Base-by-base conservation (phyloP, 2,888 invertebrate species). In the Epiblema foenella region DNA sequence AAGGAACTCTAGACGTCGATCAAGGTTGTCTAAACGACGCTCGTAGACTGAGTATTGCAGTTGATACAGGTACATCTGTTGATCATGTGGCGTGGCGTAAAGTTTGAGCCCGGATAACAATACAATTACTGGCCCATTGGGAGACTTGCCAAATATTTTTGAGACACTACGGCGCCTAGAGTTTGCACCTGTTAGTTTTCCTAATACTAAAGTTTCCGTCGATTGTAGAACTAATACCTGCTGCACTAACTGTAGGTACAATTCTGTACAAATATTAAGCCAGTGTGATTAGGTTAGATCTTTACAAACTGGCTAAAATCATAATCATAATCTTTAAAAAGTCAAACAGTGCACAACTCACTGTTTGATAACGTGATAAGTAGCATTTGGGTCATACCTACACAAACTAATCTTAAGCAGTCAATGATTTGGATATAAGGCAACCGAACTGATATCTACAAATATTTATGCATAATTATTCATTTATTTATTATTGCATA, bases 81-180 rank as follows among this genome's bases (percentile, higher is more conserved):
- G 59, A 54, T 57, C 20, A 37, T 33, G 24, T 7, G 24, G 17
- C 29, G 37, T 49, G 51, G 49, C 39, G 39, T 63, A 63, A 17
- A 51, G 57, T 39, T 42, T 12, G 9, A 20, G 33, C 12, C 42
- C 42, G 33, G 58, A 70, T 70, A 37, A 66, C 65, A 70, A 54
- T 69, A 69, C 64, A 33, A 59, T 65, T 65, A 20, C 57, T 33
- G 51, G 52, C 59, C 20, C 33, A 66, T 49, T 70, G 54, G 69
- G 70, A 66, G 49, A 7, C 12, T 15, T 66, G 70, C 70, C 70
- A 70, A 70, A 54, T 24, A 29, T 54, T 37, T n/a, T 20, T 65
- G 24, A 70, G 70, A 70, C 70, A 33, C 20, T 56, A 20, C 46
- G 70, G 60, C 70, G 70, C 65, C 65, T 60, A 66, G 29, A 70